Percentiles rank a stretch among this genome's conserved stretches.
phyloP scores from a whole-genome alignment of 2,113 vertebrate species.

The Pollachius pollachius region DNA sequence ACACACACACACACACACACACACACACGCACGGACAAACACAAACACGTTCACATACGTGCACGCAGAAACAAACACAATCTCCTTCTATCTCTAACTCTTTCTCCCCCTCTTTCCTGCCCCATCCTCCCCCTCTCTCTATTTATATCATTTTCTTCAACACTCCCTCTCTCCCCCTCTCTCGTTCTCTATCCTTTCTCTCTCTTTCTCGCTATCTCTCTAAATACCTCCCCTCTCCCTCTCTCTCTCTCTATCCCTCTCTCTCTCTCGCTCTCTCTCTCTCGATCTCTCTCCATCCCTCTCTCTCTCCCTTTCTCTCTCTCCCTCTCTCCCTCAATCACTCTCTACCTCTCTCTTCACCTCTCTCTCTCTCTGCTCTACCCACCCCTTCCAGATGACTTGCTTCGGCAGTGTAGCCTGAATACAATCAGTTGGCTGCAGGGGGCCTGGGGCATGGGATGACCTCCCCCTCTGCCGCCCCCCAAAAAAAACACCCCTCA shows the following conservation, averaged over 20 bases:
- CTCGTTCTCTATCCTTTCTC: not conserved
- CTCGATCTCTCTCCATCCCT: not conserved
- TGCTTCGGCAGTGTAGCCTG: not conserved
- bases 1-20: not conserved
- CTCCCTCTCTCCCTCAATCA: not conserved
- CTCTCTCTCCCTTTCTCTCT: not conserved
- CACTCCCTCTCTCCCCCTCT: not conserved
- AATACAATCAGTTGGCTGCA: not conserved
- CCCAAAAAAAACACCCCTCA: slow-evolving; percentile 10
- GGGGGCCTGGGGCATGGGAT: slow-evolving; percentile 28
- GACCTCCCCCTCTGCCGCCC: slow-evolving; percentile 16
- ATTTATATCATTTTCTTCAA: not conserved
- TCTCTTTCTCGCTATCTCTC: not conserved
- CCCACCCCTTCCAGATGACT: not conserved
- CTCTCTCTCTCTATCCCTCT: not conserved
- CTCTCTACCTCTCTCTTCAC: not conserved
- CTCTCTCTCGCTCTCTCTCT: not conserved
- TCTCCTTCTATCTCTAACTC: not conserved
- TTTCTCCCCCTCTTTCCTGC: not conserved
- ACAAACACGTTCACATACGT: not conserved
- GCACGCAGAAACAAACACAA: slow-evolving; percentile 11
- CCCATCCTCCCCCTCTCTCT: not conserved
- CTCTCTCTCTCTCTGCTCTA: not conserved
- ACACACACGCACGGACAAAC: too few relatives aligned
- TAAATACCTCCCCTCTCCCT: not conserved